Conservation (phyloP, 2,888 invertebrate species). For the Strigamia maritima region DNA sequence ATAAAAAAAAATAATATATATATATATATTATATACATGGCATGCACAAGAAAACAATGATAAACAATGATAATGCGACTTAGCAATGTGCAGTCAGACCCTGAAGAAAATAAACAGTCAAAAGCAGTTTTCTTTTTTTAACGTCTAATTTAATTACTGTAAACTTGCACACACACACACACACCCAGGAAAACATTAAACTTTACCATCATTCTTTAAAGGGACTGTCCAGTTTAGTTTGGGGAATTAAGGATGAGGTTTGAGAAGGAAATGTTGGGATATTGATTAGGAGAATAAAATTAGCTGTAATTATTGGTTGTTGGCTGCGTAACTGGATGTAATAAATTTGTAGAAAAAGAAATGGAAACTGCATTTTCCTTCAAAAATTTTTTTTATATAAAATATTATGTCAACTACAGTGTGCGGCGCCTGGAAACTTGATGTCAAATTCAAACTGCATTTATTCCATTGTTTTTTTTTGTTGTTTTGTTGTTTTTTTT, state of each 20-base stretch:
- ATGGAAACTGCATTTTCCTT: too few relatives aligned
- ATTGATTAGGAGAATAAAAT: neutral
- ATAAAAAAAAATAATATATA: neutral
- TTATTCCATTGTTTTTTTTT: too few relatives aligned
- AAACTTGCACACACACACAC: neutral
- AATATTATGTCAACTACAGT: too few relatives aligned
- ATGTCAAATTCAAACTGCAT: too few relatives aligned
- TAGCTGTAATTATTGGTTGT: neutral
- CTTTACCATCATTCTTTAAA: neutral
- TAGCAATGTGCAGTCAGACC: neutral
- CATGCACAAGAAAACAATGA: neutral
- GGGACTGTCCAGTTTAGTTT: neutral
- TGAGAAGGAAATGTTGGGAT: neutral
- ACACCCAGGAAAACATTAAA: neutral
- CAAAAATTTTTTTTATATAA: too few relatives aligned
- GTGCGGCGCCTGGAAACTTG: too few relatives aligned
- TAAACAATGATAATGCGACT: constrained; percentile 1
- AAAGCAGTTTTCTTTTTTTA: neutral
- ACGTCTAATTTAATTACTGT: neutral
- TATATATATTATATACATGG: too few relatives aligned
- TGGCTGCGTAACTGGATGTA: neutral
- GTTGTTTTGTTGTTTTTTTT: too few relatives aligned
- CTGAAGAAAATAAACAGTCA: neutral
- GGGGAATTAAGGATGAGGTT: neutral
- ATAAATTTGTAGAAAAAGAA: neutral